Percentiles rank a stretch among this genome's conserved stretches.
phyloP scores from a whole-genome alignment of 2,113 vertebrate species.

The Physeter macrocephalus region DNA sequence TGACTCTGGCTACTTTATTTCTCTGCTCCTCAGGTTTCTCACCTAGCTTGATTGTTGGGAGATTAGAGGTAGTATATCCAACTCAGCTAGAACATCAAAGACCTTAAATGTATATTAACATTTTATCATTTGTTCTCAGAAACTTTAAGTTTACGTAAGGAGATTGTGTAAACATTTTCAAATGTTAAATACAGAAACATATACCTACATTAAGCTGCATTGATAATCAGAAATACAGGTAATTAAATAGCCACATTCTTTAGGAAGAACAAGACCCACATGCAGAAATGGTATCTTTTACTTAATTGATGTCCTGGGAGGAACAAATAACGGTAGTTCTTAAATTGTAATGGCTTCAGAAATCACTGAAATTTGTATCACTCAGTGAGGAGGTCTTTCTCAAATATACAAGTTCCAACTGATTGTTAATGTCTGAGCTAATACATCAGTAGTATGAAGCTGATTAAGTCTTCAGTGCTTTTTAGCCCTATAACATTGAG shows the following conservation, averaged over 20 bases:
- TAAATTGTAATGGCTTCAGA: background rate
- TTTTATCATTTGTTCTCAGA: background rate
- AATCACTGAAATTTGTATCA: background rate
- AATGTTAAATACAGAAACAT: background rate
- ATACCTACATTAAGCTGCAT: background rate
- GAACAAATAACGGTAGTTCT: background rate
- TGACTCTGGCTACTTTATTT: background rate
- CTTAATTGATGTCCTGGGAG: background rate
- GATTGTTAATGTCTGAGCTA: background rate
- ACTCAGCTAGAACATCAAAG: background rate
- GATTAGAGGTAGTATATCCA: background rate
- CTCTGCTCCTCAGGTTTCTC: background rate
- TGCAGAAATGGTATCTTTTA: background rate
- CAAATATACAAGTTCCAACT: background rate
- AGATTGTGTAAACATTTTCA: background rate
- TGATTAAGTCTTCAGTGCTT: background rate
- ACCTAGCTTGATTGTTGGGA: background rate
- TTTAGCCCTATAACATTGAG: background rate
- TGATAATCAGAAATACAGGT: background rate
- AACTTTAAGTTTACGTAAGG: background rate
- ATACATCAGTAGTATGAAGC: background rate
- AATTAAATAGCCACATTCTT: background rate
- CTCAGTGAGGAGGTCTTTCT: background rate
- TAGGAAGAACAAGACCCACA: background rate
- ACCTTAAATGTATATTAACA: background rate